Evolutionary conservation across 1,140 invertebrate genomes (phyloP), one percentile per base, ranked within the genome.

Genomic region (Diploscapter pachys): DNA sequence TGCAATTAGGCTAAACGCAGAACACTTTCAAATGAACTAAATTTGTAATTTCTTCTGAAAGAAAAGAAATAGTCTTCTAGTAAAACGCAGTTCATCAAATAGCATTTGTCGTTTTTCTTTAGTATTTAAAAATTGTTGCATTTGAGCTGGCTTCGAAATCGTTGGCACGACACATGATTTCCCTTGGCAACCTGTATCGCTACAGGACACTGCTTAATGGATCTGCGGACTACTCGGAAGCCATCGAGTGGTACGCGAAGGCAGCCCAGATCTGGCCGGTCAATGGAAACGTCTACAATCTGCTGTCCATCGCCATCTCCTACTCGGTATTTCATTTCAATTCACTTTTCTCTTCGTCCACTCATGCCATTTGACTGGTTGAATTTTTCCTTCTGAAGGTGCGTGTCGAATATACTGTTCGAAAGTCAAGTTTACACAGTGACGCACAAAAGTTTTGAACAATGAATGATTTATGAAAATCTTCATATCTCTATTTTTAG

Each of bases 171-270:
- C 76, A 75, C 50, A n/a, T 75, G 8, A 62, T 78, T 6, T 78
- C 57, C n/a, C 64, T 78, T 5, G 76, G 76, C 31, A 73, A 78
- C 49, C 72, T 78, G 11, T 59, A 75, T 63, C n/a, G 76, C 8
- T 78, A 78, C 59, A 70, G 69, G 51, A 61, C 63, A 53, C 50
- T 69, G 6, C 57, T 78, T 2, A 63, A 70, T 4, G 73, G 73
- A 63, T 62, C 66, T 9, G 72, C 71, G 53, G 64, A 78, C 57
- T 78, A 75, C 52, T 65, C 76, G 6, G 73, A n/a, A 2, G 62
- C 76, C n/a, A 62, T 70, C 63, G 75, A 73, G 9, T 78, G 52
- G 53, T 78, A 78, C 63, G 72, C 71, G 65, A 75, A 78, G 65
- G 66, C 76, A 49, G 62, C 67, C 0, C 65, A 53, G 50, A 57